Conservation (phyloP, 1,140 invertebrate species). For the Hetaerina americana region DNA sequence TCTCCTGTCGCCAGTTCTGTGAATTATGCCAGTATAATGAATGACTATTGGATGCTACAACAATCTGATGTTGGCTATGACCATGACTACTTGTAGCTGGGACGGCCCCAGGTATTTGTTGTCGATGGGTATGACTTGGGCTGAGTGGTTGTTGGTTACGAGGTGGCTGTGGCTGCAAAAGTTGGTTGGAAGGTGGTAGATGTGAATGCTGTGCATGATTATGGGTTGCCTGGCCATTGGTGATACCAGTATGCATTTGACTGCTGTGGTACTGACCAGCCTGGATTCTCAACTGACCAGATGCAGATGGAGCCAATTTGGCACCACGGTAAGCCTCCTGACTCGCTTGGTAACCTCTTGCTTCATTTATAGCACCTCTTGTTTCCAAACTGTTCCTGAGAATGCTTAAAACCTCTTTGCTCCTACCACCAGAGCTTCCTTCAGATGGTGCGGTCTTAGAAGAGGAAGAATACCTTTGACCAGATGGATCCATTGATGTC, state of each 20-base stretch:
- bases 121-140: not conserved
- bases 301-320: constrained; percentile 22
- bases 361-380: constrained; percentile 33
- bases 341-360: not conserved
- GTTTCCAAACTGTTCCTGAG: constrained; percentile 53
- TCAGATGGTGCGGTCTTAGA: not conserved
- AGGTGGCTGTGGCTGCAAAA: not conserved
- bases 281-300: constrained; percentile 1
- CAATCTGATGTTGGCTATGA: not conserved
- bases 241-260: not conserved
- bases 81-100: not conserved
- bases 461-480: not conserved
- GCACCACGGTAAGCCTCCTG: constrained; percentile 32
- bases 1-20: not conserved
- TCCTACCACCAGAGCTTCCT: not conserved
- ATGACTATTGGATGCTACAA: too few relatives aligned
- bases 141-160: not conserved
- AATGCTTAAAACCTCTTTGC: constrained; percentile 48
- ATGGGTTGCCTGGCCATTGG: not conserved
- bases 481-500: not conserved
- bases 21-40: too few relatives aligned
- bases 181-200: not conserved
- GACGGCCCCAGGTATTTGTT: too few relatives aligned
- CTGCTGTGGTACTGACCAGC: not conserved
- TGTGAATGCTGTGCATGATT: not conserved